Conservation (phyloP, 1,140 invertebrate genomes). For the Drosophila nasuta region DNA sequence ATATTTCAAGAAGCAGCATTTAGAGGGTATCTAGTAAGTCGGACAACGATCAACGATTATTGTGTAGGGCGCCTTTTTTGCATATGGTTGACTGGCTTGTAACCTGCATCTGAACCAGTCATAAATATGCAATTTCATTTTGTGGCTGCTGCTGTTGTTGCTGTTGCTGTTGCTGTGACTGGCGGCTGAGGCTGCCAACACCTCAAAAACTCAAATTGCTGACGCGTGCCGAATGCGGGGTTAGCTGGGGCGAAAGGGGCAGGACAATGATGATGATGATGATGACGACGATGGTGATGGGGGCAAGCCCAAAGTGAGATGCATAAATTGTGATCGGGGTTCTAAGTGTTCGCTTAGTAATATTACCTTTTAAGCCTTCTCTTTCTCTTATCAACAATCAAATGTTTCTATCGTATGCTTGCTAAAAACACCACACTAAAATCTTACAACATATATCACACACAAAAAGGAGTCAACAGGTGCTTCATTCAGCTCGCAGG, state of each 20-base stretch:
- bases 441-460: not conserved
- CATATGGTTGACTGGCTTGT: constrained; percentile 37
- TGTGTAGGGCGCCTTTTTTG: constrained; percentile 10
- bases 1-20: not conserved
- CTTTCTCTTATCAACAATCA: not conserved
- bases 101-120: constrained; percentile 8
- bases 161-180: constrained; percentile 7
- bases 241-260: not conserved
- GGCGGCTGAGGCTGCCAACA: constrained; percentile 32
- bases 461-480: constrained; percentile 58
- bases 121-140: constrained; percentile 63
- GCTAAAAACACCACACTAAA: constrained; percentile 25
- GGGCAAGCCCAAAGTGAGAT: constrained; percentile 27
- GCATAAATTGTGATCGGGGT: constrained; percentile 31
- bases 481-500: constrained; percentile 74
- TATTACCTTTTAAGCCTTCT: not conserved
- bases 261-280: constrained; percentile 10
- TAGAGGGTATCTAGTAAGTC: constrained; percentile 9
- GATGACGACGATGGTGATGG: constrained; percentile 25
- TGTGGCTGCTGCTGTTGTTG: constrained; percentile 27
- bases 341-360: constrained; percentile 37
- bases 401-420: constrained; percentile 39
- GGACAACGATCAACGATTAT: too few relatives aligned
- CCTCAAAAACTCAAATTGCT: constrained; percentile 34
- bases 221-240: constrained; percentile 33